Evolutionary conservation across 1,140 invertebrate genomes (phyloP).

Genomic region (Drosophila nannoptera): DNA sequence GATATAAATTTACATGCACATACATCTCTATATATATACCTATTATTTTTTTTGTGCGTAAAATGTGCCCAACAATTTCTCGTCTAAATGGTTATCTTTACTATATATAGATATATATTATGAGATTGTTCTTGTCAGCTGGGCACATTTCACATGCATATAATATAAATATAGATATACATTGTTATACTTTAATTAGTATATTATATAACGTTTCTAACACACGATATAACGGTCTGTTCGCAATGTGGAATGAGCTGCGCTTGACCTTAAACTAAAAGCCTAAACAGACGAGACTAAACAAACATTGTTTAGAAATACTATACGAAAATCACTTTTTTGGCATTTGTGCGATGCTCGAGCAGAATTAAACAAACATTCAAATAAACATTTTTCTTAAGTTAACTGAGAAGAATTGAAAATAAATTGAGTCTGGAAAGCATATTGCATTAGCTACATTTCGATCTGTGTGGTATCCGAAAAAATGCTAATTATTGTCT

Average conservation of each 20-base stretch:
- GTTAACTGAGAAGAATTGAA: conserved; percentile 13
- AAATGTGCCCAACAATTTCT: conserved; percentile 5
- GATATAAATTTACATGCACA: conserved; percentile 18
- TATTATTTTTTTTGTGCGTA: conserved; percentile 1
- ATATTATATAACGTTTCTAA: conserved; percentile 29
- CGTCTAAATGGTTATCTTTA: neutral
- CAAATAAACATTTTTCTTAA: conserved; percentile 9
- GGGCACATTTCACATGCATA: conserved; percentile 22
- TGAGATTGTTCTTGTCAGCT: neutral
- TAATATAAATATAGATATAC: conserved; percentile 30
- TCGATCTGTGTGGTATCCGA: conserved; percentile 4
- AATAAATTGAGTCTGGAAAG: conserved; percentile 17
- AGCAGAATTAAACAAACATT: conserved; percentile 18
- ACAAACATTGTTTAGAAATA: conserved; percentile 64
- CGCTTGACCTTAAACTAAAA: conserved; percentile 27
- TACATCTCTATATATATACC: conserved; percentile 3
- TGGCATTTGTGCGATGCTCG: conserved; percentile 63
- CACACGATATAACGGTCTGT: conserved; percentile 14
- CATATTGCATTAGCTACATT: neutral
- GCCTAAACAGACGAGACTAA: conserved; percentile 47
- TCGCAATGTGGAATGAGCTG: conserved; percentile 53
- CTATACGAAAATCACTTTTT: conserved; percentile 69
- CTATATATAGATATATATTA: neutral
- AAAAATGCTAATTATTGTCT: conserved; percentile 71
- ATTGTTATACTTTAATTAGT: conserved; percentile 27